Evolutionary conservation across 2,113 vertebrate species (phyloP), one percentile per base, ranked within the genome.

Genomic region (Lophius piscatorius): DNA sequence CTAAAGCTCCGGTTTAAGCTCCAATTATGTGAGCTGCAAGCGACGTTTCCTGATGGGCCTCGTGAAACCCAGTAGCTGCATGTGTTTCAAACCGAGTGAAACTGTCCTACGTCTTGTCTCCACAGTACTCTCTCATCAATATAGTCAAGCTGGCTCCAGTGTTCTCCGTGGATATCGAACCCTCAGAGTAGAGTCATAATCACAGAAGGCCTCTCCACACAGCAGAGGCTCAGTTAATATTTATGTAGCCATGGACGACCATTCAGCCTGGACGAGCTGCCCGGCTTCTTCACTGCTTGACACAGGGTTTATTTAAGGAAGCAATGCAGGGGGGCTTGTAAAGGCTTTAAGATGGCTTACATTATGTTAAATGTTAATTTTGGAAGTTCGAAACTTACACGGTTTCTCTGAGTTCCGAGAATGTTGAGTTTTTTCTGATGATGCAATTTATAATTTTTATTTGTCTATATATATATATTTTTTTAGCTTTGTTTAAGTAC

Each of bases 221-320:
- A 76, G 75, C 49, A 48, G 55, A 74, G 73, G 55, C 75, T 77
- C 12, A 26, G 81, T 89, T 89, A 87, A 89, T 90, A 90, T 90
- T 89, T 88, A 90, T 87, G 83, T 88, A 85, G 84, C 79, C 82
- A 85, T 38, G 71, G 81, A 86, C 79, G 80, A 86, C 86, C 51
- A 22, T 66, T 61, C 70, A 68, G 75, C 70, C 69, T 51, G 49
- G 71, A 78, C n/a, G n/a, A n/a, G n/a, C n/a, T n/a, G n/a, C n/a
- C n/a, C n/a, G n/a, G n/a, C n/a, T n/a, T n/a, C n/a, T n/a, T n/a
- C n/a, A n/a, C n/a, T n/a, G n/a, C n/a, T n/a, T n/a, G n/a, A n/a
- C n/a, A n/a, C n/a, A n/a, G n/a, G n/a, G n/a, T n/a, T n/a, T n/a
- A n/a, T n/a, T n/a, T n/a, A n/a, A n/a, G n/a, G n/a, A n/a, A n/a